These are phyloP conservation scores for Platerodrilus igneus DNA, from an alignment of 2,888 invertebrate genomes.

Conservation along the genomic window DNA sequence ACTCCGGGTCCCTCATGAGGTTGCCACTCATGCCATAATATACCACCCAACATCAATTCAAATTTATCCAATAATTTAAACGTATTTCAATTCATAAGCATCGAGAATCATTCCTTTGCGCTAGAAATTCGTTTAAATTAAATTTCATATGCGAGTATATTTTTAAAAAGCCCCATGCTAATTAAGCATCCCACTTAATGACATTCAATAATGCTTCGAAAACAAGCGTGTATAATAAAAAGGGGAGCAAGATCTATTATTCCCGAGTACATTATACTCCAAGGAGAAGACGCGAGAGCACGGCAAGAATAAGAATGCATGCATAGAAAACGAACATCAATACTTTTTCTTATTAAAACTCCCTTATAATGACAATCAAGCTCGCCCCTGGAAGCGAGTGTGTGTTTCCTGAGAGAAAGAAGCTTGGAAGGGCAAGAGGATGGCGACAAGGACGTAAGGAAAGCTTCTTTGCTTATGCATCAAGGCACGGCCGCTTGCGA, in stretches of 20 bases:
- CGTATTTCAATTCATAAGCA: too few relatives aligned
- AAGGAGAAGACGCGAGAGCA: constrained; percentile 31
- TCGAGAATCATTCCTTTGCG: too few relatives aligned
- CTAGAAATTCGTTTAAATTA: constrained; percentile 17
- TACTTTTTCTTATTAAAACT: constrained; percentile 49
- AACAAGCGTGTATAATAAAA: constrained; percentile 27
- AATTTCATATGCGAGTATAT: constrained; percentile 21
- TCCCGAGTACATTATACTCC: constrained; percentile 21
- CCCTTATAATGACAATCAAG: constrained; percentile 49
- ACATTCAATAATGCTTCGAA: constrained; percentile 24
- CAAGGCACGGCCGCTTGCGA: constrained; percentile 48
- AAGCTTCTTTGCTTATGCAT: constrained; percentile 48
- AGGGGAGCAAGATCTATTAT: constrained; percentile 31
- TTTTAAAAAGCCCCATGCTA: constrained; percentile 22
- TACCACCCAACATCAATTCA: too few relatives aligned
- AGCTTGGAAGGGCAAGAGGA: constrained; percentile 20
- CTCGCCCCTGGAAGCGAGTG: constrained; percentile 39
- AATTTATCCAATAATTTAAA: too few relatives aligned
- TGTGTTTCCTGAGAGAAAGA: constrained; percentile 34
- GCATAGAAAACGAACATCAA: constrained; percentile 49
- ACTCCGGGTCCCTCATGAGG: too few relatives aligned
- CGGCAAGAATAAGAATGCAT: constrained; percentile 47
- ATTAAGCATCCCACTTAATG: constrained; percentile 26
- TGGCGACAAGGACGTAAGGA: constrained; percentile 28
- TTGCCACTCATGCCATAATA: too few relatives aligned